Base-by-base conservation (phyloP, 2,797 vertebrate species). In the Momotus momota region DNA sequence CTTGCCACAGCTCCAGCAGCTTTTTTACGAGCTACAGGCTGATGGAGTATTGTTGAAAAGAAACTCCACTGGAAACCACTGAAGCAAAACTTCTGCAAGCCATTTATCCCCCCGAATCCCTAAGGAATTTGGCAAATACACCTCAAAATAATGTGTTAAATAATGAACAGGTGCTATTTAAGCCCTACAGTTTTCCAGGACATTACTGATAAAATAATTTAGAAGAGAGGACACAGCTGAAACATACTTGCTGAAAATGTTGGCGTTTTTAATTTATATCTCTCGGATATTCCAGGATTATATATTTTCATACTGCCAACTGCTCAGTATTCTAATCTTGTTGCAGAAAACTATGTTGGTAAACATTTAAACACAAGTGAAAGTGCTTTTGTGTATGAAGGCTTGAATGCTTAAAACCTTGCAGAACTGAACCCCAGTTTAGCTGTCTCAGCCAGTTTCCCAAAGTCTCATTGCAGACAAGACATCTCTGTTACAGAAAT, bases 201-300 rank as follows among this genome's bases (percentile, higher is more conserved):
- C 27, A 60, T 80, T 91, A 73, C 14, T 29, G 62, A 48, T 52
- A 18, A 78, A 74, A 78, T 46, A 71, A 43, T 88, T 94, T 72
- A 69, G 46, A 54, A 86, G 49, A 79, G 7, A 90, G 26, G 31
- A 74, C 6, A 23, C 60, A 92, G 66, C 35, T 33, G 31, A 64
- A 90, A 93, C 60, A 49, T 3, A 10, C 20, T 79, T 84, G 9
- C 48, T 57, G 64, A 40, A n/a, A 84, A 10, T n/a, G 35, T 49
- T 90, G 48, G 31, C 22, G 49, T 35, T 84, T 95, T 90, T 91
- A 88, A 33, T 4, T 92, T 67, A 10, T 90, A 58, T 71, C 60
- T 69, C 35, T 94, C 81, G 77, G 43, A 79, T 88, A 90, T 90
- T 61, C 41, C 41, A 80, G 52, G 60, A 92, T 88, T 95, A 64